Percentiles rank a stretch among this genome's conserved stretches.
Evolutionary conservation across 2,888 invertebrate species (phyloP).

Genomic region (Malacosoma neustria): DNA sequence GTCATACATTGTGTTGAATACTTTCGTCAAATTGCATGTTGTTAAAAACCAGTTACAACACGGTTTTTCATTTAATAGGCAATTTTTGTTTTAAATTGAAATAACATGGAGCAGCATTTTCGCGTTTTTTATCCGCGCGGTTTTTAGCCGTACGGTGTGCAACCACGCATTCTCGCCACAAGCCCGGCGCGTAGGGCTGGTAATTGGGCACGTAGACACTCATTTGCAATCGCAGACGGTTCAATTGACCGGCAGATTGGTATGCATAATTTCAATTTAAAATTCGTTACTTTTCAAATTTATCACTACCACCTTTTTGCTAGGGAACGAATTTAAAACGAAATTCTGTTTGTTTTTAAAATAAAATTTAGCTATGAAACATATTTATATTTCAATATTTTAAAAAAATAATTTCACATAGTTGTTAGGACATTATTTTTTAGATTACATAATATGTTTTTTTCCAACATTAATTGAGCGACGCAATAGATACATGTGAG

Average conservation of each 20-base stretch:
- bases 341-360: slow-evolving; percentile 9
- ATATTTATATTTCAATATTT: too few species aligned
- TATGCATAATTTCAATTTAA: slow-evolving; percentile 14
- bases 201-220: slow-evolving; percentile 40
- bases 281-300: slow-evolving; percentile 9
- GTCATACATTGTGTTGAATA: too few species aligned
- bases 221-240: slow-evolving; percentile 27
- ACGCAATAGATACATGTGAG: too few species aligned
- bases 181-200: slow-evolving; percentile 12
- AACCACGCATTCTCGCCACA: neutral
- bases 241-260: slow-evolving; percentile 27
- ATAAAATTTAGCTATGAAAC: neutral
- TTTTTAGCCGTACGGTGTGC: neutral
- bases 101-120: neutral
- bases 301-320: neutral
- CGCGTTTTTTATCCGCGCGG: neutral
- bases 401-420: too few species aligned
- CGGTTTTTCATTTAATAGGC: too few species aligned
- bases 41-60: too few species aligned
- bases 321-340: too few species aligned
- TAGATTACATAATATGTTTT: too few species aligned
- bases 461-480: too few species aligned
- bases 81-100: neutral
- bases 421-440: too few species aligned
- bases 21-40: too few species aligned